Base-by-base conservation (phyloP, 2,888 invertebrate species). In the Dexiosoma caninum region DNA sequence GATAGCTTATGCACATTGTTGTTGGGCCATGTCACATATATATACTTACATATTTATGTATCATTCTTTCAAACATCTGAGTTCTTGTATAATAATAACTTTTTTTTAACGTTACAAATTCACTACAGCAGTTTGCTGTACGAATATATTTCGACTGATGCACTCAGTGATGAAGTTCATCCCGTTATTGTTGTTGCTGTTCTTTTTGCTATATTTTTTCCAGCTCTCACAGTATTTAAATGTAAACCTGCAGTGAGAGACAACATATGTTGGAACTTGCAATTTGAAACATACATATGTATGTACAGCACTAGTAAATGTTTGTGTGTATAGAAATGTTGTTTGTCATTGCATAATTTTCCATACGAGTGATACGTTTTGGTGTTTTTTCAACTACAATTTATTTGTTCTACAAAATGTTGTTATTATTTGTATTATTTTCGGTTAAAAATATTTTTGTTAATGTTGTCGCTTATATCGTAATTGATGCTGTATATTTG, bases 81-180 rank as follows among this genome's bases (percentile, higher is more conserved):
- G 14, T 37, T 12, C 6, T 2, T 32, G 49, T 23, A 21, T 23
- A n/a, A 32, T 51, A 21, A 2, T 21, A 21, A 14, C 44, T 62
- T 51, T 44, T 72, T 30, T 74, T 55, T 74, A 46, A 37, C 27
- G 44, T 5, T 40, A 64, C 57, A 57, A 46, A n/a, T n/a, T n/a
- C n/a, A n/a, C 14, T 55, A 46, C 77, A 27, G 32, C 55, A 70
- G 62, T 57, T 77, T 67, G 42, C 44, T 72, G 75, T 49, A n/a
- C n/a, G n/a, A n/a, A n/a, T n/a, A 40, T 74, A 49, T 55, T 74
- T 72, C 77, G 77, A 81, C 72, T 77, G 72, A 72, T 81, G 77
- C 81, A 81, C 81, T 81, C 72, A 35, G 69, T 77, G 69, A 69
- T 77, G 57, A 69, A 77, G 72, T 74, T 81, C 37, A 64, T 72